Evolutionary conservation across 2,797 vertebrate species (phyloP).

Genomic region (Stomatorhinus walkeri): DNA sequence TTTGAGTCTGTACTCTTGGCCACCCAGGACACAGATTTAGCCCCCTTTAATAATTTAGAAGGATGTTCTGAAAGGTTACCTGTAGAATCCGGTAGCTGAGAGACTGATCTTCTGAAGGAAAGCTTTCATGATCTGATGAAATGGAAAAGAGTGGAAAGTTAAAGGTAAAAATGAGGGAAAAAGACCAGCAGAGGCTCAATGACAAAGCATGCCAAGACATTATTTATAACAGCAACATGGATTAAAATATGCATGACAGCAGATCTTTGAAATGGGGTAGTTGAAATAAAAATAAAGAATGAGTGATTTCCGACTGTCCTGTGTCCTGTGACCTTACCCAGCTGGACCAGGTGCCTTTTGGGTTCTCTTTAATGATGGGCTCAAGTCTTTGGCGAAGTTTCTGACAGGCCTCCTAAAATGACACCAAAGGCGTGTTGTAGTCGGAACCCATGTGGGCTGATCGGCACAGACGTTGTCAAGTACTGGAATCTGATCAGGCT

Average conservation of each 20-base stretch:
- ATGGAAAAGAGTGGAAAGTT: neutral
- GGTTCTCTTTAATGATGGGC: constrained; percentile 68
- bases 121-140: constrained; percentile 57
- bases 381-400: constrained; percentile 71
- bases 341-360: constrained; percentile 72
- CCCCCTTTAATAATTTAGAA: neutral
- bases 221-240: neutral
- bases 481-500: neutral
- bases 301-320: neutral
- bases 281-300: neutral
- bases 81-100: constrained; percentile 76
- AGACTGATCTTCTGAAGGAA: constrained; percentile 73
- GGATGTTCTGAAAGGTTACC: constrained; percentile 36
- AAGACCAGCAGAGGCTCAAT: neutral
- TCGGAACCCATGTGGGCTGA: neutral
- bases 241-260: neutral
- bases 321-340: constrained; percentile 60
- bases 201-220: neutral
- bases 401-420: constrained; percentile 74
- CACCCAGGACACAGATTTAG: neutral
- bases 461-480: neutral
- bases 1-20: neutral
- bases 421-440: neutral
- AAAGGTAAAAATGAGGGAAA: neutral
- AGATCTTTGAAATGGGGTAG: neutral